phyloP scores from a whole-genome alignment of 2,113 vertebrate species.

The Peromyscus polionotus region DNA sequence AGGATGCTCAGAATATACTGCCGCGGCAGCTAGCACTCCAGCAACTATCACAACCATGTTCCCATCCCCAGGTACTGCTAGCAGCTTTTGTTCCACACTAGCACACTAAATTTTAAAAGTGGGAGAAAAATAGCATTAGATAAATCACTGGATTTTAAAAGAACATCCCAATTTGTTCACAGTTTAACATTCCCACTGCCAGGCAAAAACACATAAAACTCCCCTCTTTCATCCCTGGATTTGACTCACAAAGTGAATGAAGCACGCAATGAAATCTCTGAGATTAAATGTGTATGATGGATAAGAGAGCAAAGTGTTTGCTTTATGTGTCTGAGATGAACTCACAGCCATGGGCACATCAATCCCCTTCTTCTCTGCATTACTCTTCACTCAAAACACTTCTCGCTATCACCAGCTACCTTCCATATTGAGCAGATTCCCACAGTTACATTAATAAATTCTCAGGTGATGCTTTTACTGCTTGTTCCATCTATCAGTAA shows the following conservation, averaged over 20 bases:
- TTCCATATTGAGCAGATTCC: conserved; percentile 76
- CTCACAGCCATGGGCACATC: conserved; percentile 74
- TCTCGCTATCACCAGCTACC: conserved; percentile 69
- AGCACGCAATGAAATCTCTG: conserved; percentile 70
- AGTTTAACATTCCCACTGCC: conserved; percentile 83
- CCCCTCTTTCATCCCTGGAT: conserved; percentile 83
- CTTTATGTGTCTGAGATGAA: conserved; percentile 83
- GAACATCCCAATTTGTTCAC: conserved; percentile 82
- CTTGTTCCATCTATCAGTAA: conserved; percentile 79
- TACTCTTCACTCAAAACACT: conserved; percentile 82
- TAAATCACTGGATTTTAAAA: conserved; percentile 84
- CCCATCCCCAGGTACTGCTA: conserved; percentile 78
- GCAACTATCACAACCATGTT: conserved; percentile 74
- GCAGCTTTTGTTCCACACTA: conserved; percentile 80
- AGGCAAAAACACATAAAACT: conserved; percentile 82
- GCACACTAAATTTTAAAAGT: conserved; percentile 82
- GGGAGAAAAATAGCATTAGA: conserved; percentile 69
- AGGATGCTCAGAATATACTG: conserved; percentile 73
- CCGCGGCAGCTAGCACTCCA: conserved; percentile 77
- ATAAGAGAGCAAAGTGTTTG: conserved; percentile 84
- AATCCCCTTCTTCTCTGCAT: conserved; percentile 81
- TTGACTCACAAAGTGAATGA: conserved; percentile 84
- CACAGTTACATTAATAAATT: conserved; percentile 84
- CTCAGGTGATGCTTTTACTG: conserved; percentile 85
- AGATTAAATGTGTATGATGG: conserved; percentile 86